Percentiles rank a stretch among this genome's conserved stretches.
These are phyloP conservation scores for Contarinia nasturtii DNA, from an alignment of 1,140 invertebrate species.

Conservation along the genomic window DNA sequence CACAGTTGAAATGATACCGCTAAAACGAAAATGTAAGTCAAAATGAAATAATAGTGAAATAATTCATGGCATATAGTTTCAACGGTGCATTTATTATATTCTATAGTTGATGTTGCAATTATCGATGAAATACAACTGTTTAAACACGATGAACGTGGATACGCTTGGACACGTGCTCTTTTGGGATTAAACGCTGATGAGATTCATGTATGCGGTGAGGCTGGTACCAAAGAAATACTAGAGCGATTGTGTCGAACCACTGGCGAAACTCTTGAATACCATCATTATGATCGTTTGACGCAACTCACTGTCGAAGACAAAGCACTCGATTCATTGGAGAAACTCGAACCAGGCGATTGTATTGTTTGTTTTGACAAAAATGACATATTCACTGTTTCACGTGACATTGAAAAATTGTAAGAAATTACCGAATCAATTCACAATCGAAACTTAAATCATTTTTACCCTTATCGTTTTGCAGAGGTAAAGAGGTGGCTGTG, in stretches of 20 bases:
- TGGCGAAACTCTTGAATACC: conserved; percentile 81
- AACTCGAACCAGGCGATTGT: conserved; percentile 83
- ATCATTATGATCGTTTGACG: conserved; percentile 78
- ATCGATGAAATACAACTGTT: conserved; percentile 99
- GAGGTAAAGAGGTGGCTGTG: conserved; percentile 79
- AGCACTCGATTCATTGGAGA: conserved; percentile 54
- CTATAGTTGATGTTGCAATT: conserved; percentile 80
- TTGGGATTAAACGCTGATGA: conserved; percentile 60
- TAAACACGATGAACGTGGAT: conserved; percentile 70
- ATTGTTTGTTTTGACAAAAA: conserved; percentile 98
- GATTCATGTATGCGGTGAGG: conserved; percentile 94
- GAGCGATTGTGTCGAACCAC: conserved; percentile 65
- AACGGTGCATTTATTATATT: too few relatives aligned
- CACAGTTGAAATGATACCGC: conserved; percentile 93
- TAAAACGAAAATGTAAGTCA: conserved; percentile 51
- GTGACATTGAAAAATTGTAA: conserved; percentile 56
- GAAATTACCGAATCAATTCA: too few relatives aligned
- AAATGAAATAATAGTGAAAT: too few relatives aligned
- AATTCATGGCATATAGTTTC: too few relatives aligned
- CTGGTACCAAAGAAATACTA: conserved; percentile 66
- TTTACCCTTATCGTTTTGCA: too few relatives aligned
- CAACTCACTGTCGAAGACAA: conserved; percentile 57
- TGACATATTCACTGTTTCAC: conserved; percentile 79
- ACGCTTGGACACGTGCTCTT: conserved; percentile 95
- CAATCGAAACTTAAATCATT: too few relatives aligned